Evolutionary conservation across 2,113 vertebrate genomes (phyloP).

Genomic region (Pionites leucogaster): DNA sequence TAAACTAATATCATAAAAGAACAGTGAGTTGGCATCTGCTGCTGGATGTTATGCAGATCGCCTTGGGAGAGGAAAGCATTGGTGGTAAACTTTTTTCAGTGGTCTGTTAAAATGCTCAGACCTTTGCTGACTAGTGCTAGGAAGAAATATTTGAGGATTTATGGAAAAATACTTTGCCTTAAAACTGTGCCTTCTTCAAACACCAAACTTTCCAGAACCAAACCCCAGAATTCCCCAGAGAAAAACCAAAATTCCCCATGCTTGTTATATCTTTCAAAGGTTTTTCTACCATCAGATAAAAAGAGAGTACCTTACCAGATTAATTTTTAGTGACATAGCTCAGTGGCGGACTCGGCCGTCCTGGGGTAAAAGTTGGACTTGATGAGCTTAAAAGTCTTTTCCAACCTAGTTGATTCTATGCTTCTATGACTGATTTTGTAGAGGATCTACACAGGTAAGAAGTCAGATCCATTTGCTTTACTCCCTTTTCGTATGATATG

Average conservation of each 20-base stretch:
- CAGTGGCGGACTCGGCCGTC: neutral
- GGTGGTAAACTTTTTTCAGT: neutral
- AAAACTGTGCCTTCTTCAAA: neutral
- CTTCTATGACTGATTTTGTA: neutral
- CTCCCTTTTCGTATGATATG: fast-evolving
- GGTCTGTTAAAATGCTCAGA: neutral
- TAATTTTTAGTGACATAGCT: neutral
- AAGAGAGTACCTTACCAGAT: neutral
- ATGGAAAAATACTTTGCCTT: neutral
- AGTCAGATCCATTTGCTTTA: neutral
- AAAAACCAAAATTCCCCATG: neutral
- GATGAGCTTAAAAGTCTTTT: neutral
- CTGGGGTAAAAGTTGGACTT: neutral
- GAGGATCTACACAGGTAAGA: neutral
- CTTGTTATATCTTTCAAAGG: neutral
- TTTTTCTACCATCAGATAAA: neutral
- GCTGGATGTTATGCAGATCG: neutral
- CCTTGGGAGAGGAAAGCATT: neutral
- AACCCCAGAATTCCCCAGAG: neutral
- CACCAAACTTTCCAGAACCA: neutral
- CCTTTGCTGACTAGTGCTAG: neutral
- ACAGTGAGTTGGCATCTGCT: neutral
- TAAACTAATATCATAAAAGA: neutral
- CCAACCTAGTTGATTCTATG: neutral
- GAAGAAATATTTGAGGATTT: neutral